These are phyloP conservation scores for Oligia latruncula DNA, from an alignment of 2,888 invertebrate species.

Conservation along the genomic window DNA sequence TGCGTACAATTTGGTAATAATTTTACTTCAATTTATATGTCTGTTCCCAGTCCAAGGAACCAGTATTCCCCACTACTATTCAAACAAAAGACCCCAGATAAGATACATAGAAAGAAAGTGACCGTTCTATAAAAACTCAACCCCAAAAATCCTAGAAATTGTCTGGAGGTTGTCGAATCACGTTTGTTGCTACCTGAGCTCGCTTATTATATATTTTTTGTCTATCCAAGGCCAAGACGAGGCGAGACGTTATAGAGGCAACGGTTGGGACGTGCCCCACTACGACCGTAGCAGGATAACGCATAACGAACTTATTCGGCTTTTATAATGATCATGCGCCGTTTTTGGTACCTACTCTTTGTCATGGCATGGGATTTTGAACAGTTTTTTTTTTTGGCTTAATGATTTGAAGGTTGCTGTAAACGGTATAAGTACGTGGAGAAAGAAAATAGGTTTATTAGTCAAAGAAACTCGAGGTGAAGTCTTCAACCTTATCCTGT, in stretches of 20 bases:
- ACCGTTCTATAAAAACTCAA: slow-evolving; percentile 22
- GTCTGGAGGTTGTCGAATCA: slow-evolving; percentile 69
- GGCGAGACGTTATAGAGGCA: slow-evolving; percentile 60
- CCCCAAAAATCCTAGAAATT: slow-evolving; percentile 47
- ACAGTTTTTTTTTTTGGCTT: slow-evolving; percentile 10
- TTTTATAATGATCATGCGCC: slow-evolving; percentile 56
- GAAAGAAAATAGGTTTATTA: neutral
- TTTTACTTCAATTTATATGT: neutral
- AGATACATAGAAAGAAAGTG: slow-evolving; percentile 37
- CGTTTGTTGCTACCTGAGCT: slow-evolving; percentile 78
- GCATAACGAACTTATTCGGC: slow-evolving; percentile 67
- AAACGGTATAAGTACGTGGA: neutral
- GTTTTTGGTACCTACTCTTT: slow-evolving; percentile 21
- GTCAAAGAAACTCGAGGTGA: neutral
- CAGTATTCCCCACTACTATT: neutral
- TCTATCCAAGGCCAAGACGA: slow-evolving; percentile 72
- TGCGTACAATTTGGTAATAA: neutral
- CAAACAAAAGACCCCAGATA: slow-evolving; percentile 10
- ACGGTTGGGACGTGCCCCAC: slow-evolving; percentile 65
- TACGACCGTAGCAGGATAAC: slow-evolving; percentile 64
- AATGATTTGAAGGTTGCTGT: neutral
- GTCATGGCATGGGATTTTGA: neutral
- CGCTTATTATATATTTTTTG: slow-evolving; percentile 67
- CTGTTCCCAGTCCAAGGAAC: neutral
- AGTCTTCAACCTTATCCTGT: neutral